These are phyloP conservation scores for Drosophila pandora DNA, from an alignment of 1,140 invertebrate species.

Conservation along the genomic window DNA sequence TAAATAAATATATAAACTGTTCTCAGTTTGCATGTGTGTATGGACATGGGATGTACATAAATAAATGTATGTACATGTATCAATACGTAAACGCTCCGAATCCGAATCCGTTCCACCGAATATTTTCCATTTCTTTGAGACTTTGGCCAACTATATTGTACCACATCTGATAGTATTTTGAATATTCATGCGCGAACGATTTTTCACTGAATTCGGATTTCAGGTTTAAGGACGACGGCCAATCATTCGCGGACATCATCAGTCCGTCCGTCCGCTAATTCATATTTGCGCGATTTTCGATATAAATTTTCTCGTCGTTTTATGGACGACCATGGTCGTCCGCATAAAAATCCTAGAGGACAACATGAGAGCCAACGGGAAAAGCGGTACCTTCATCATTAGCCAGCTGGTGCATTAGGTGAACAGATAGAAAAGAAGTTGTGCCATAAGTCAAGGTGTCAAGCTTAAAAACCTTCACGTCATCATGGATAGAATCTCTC, in stretches of 20 bases:
- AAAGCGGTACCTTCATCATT: too few species aligned
- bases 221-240: conserved; percentile 34
- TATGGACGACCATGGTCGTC: too few species aligned
- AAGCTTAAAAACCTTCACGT: too few species aligned
- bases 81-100: conserved; percentile 39
- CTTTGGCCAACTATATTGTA: conserved; percentile 52
- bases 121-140: conserved; percentile 61
- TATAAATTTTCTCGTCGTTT: too few species aligned
- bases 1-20: conserved; percentile 27
- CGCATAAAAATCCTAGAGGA: too few species aligned
- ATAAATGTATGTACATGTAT: conserved; percentile 60
- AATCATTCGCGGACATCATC: conserved; percentile 11
- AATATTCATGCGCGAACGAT: conserved; percentile 57
- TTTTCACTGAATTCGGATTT: conserved; percentile 54
- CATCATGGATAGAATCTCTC: too few species aligned
- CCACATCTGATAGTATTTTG: conserved; percentile 47
- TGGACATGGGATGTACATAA: conserved; percentile 46
- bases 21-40: conserved; percentile 59
- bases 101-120: conserved; percentile 27
- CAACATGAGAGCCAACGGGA: too few species aligned
- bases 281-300: conserved; percentile 38
- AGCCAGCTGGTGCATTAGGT: too few species aligned
- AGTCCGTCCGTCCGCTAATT: conserved; percentile 14
- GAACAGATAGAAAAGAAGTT: too few species aligned
- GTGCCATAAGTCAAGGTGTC: too few species aligned